Percentiles rank a stretch among this genome's conserved stretches.
These are phyloP conservation scores for Mustela lutreola DNA, from an alignment of 2,113 vertebrate species.

Conservation along the genomic window DNA sequence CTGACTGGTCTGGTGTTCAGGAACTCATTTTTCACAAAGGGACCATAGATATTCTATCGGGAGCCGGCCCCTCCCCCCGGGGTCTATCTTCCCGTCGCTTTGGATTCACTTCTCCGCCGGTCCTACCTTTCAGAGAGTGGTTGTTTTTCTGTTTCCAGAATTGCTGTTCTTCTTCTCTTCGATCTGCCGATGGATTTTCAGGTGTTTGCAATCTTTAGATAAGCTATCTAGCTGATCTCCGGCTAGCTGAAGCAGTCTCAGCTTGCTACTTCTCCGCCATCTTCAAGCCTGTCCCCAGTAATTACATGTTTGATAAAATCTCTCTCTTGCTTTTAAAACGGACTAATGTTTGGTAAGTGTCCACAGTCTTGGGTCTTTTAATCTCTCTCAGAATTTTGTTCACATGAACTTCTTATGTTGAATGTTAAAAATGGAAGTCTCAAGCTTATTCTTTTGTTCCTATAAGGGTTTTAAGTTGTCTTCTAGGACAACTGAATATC, in stretches of 20 bases:
- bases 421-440: conserved; percentile 4
- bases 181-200: too few relatives aligned
- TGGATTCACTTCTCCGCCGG: too few relatives aligned
- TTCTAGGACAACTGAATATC: background rate
- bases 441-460: background rate
- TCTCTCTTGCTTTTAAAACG: background rate
- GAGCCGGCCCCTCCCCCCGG: too few relatives aligned
- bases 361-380: background rate
- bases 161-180: too few relatives aligned
- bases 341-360: background rate
- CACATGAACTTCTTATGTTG: background rate
- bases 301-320: background rate
- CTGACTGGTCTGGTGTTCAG: background rate
- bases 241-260: too few relatives aligned
- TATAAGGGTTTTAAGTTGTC: background rate
- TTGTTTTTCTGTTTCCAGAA: too few relatives aligned
- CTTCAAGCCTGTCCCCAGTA: too few relatives aligned
- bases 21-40: background rate
- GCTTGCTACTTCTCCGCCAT: too few relatives aligned
- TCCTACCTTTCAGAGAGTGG: too few relatives aligned
- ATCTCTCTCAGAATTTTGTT: background rate
- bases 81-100: too few relatives aligned
- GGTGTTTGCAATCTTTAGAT: too few relatives aligned
- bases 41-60: background rate
- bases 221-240: too few relatives aligned